Conservation (phyloP, 1,140 invertebrate genomes). For the Drepana arcuata region DNA sequence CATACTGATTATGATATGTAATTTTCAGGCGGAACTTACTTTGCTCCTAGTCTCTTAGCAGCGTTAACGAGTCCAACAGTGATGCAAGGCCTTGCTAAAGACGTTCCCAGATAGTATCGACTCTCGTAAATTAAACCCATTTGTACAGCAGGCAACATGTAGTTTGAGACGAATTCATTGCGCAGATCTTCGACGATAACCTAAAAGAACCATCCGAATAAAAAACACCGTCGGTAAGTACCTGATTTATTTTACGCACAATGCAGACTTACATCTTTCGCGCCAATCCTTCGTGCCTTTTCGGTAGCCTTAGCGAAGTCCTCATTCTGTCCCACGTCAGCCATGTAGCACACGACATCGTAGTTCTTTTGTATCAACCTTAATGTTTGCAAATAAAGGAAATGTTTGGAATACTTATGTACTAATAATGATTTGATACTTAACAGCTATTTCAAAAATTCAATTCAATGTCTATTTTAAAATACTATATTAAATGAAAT, state of each 20-base stretch:
- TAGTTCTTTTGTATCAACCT: constrained; percentile 82
- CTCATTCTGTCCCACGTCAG: constrained; percentile 87
- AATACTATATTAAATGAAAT: no score
- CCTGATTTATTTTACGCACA: no score
- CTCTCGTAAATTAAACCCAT: constrained; percentile 85
- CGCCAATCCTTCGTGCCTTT: constrained; percentile 84
- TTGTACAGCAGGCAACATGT: constrained; percentile 82
- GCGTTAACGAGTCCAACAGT: constrained; percentile 77
- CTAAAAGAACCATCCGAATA: constrained; percentile 12
- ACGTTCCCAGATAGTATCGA: constrained; percentile 86
- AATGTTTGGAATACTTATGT: no score
- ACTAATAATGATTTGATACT: no score
- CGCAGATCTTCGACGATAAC: constrained; percentile 80
- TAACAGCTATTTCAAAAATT: no score
- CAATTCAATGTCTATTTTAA: no score
- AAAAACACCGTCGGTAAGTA: background rate
- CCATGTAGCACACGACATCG: constrained; percentile 86
- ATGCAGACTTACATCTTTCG: constrained; percentile 78
- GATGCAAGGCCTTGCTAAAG: constrained; percentile 87
- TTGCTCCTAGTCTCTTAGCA: constrained; percentile 73
- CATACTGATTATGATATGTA: no score
- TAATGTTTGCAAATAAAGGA: no score
- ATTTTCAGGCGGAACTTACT: no score
- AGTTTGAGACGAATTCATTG: constrained; percentile 80
- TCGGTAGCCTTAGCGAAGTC: constrained; percentile 80